phyloP scores from a whole-genome alignment of 2,113 vertebrate species.

The Callocephalon fimbriatum region DNA sequence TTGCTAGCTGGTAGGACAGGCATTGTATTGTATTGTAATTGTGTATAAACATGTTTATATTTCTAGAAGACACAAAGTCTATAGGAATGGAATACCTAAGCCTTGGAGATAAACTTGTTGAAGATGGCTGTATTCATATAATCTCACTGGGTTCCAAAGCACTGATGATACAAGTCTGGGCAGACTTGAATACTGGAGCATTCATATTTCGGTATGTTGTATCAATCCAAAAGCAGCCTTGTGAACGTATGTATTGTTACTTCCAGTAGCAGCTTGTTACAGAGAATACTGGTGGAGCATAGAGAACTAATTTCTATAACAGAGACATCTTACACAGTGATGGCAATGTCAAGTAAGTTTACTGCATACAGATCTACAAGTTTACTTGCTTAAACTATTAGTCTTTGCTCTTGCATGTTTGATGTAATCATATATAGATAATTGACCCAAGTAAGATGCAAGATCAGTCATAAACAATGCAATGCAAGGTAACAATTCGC shows the following conservation, averaged over 20 bases:
- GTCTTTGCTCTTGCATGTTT: background rate
- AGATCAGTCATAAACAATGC: background rate
- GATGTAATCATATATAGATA: background rate
- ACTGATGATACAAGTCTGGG: constrained; percentile 97
- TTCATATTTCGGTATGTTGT: constrained; percentile 90
- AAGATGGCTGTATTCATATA: constrained; percentile 88
- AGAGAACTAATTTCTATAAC: background rate
- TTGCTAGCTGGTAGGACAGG: background rate
- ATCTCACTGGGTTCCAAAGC: constrained; percentile 95
- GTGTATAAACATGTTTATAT: constrained; percentile 15
- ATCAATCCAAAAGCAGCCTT: background rate
- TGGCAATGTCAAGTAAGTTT: background rate
- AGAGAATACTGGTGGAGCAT: background rate
- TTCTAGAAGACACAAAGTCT: constrained; percentile 77
- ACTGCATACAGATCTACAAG: background rate
- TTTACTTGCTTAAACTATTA: background rate
- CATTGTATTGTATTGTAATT: background rate
- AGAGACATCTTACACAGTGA: background rate
- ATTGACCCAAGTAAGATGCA: background rate
- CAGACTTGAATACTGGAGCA: constrained; percentile 83
- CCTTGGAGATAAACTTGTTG: constrained; percentile 77
- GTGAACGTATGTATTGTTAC: background rate
- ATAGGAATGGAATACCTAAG: constrained; percentile 66
- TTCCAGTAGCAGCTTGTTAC: background rate
- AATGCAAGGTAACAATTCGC: background rate